Percentiles rank a stretch among this genome's conserved stretches.
Evolutionary conservation across 2,888 invertebrate genomes (phyloP).

Genomic region (Scaptomyza reducta): DNA sequence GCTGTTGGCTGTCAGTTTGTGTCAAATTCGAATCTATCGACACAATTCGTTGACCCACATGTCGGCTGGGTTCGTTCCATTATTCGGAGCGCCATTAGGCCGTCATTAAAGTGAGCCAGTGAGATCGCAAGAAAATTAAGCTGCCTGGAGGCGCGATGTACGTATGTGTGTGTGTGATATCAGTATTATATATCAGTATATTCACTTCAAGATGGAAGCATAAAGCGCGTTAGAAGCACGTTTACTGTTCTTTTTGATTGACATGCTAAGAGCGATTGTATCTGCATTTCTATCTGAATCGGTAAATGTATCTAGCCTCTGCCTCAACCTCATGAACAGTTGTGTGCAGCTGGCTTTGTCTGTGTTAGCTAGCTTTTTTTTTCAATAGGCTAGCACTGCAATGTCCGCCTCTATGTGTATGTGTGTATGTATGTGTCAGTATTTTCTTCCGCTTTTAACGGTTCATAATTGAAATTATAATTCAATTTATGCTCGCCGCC

Average conservation of each 20-base stretch:
- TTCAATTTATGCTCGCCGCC: constrained; percentile 64
- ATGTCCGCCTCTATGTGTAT: constrained; percentile 4
- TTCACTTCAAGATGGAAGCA: constrained; percentile 23
- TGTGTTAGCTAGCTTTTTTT: constrained; percentile 33
- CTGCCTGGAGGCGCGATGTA: constrained; percentile 17
- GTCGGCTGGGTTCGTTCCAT: constrained; percentile 43
- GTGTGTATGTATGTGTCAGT: constrained; percentile 26
- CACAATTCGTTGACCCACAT: constrained; percentile 68
- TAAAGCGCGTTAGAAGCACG: constrained; percentile 48
- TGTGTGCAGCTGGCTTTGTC: constrained; percentile 28
- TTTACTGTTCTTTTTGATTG: constrained; percentile 72
- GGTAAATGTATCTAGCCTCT: constrained; percentile 22
- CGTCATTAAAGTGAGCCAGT: constrained; percentile 58
- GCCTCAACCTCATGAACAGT: constrained; percentile 75
- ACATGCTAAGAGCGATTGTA: constrained; percentile 63
- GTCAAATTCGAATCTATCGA: constrained; percentile 39
- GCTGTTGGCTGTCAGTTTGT: constrained; percentile 21
- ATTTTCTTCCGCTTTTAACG: constrained; percentile 77
- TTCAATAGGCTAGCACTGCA: constrained; percentile 68
- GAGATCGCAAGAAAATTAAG: constrained; percentile 46
- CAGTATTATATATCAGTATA: constrained; percentile 27
- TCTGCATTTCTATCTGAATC: constrained; percentile 36
- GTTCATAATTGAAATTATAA: constrained; percentile 80
- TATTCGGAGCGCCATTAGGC: constrained; percentile 35
- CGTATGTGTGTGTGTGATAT: neutral